phyloP scores from a whole-genome alignment of 2,888 invertebrate species.

The Philereme transversata region DNA sequence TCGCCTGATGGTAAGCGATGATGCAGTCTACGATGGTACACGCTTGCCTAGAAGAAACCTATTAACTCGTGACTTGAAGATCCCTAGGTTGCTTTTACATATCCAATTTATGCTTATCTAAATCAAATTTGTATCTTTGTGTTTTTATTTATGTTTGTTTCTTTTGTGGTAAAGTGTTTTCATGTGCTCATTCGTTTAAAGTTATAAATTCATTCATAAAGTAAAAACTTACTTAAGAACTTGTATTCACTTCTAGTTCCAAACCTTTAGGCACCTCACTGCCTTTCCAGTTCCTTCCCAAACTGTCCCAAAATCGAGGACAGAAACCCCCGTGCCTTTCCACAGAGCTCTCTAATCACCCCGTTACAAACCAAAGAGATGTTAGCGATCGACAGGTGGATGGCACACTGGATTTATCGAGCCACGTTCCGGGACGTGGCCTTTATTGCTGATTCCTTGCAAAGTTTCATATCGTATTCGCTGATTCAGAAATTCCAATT shows the following conservation, averaged over 20 bases:
- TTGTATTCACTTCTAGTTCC: constrained; percentile 1
- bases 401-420: constrained; percentile 47
- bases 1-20: no score
- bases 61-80: no score
- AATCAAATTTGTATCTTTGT: no score
- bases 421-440: constrained; percentile 42
- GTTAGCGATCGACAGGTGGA: constrained; percentile 49
- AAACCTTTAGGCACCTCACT: neutral
- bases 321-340: constrained; percentile 11
- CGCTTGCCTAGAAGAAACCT: no score
- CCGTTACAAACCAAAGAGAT: constrained; percentile 23
- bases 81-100: no score
- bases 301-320: constrained; percentile 5
- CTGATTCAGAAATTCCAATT: constrained; percentile 16
- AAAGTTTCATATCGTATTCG: constrained; percentile 30
- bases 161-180: no score
- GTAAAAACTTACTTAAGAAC: neutral
- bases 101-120: no score
- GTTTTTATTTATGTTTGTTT: no score
- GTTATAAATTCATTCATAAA: no score
- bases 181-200: no score
- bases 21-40: no score
- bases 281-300: constrained; percentile 3
- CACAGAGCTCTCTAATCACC: constrained; percentile 19
- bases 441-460: constrained; percentile 41